Conservation (phyloP, 2,888 invertebrate species). For the Eristalis intricaria region DNA sequence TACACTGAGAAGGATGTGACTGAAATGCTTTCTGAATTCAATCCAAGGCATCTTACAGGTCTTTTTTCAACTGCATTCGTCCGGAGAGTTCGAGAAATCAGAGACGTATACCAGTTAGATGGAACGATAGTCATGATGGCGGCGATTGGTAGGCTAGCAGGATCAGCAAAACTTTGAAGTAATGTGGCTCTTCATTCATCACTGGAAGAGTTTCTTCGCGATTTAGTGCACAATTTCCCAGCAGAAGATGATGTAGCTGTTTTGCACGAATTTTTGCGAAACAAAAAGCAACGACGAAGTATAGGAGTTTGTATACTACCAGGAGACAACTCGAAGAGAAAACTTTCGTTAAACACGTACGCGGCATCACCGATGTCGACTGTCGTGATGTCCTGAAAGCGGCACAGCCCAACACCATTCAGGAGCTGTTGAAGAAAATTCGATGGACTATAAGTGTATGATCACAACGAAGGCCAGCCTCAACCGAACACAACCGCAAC, state of each 20-base stretch:
- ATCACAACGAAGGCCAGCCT: neutral
- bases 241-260: slow-evolving; percentile 11
- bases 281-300: slow-evolving; percentile 6
- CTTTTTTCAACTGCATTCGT: slow-evolving; percentile 2
- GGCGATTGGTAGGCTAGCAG: slow-evolving; percentile 17
- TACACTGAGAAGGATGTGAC: slow-evolving; percentile 13
- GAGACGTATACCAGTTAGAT: slow-evolving; percentile 22
- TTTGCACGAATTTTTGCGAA: slow-evolving; percentile 17
- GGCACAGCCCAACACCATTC: slow-evolving; percentile 5
- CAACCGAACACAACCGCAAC: neutral
- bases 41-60: neutral
- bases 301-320: too few species aligned
- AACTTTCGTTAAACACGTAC: too few species aligned
- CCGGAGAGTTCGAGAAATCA: slow-evolving; percentile 1
- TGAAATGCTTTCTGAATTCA: neutral
- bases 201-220: slow-evolving; percentile 15
- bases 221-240: slow-evolving; percentile 17
- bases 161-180: neutral
- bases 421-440: neutral
- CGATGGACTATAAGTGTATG: slow-evolving; percentile 5
- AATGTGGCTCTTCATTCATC: slow-evolving; percentile 16
- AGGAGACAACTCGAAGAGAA: too few species aligned
- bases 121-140: slow-evolving; percentile 13
- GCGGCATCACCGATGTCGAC: neutral
- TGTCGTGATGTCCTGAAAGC: slow-evolving; percentile 10